phyloP scores from a whole-genome alignment of 2,888 invertebrate genomes.

The Spisula subtruncata region DNA sequence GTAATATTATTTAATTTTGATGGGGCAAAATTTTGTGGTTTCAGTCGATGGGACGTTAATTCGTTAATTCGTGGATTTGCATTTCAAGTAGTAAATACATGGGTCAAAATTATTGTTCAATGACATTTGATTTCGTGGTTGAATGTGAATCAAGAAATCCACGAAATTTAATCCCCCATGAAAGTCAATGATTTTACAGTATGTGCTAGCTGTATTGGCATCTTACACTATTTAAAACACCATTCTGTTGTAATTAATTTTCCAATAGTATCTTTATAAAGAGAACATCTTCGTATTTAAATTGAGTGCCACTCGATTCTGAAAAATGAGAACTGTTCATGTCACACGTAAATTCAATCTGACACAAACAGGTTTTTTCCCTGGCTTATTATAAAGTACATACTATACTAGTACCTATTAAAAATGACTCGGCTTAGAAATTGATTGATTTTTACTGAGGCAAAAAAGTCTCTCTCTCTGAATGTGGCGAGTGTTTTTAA shows the following conservation, averaged over 20 bases:
- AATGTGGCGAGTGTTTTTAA: neutral
- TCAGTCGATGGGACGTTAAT: no score
- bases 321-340: neutral
- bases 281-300: neutral
- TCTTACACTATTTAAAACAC: neutral
- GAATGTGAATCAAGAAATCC: no score
- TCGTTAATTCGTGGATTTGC: no score
- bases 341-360: neutral
- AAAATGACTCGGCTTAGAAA: neutral
- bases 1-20: no score
- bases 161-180: no score
- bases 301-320: neutral
- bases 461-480: neutral
- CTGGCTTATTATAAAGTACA: no score
- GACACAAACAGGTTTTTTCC: neutral
- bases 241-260: neutral
- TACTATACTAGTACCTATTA: neutral
- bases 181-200: no score
- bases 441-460: conserved; percentile 9
- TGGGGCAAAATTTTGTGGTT: no score
- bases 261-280: neutral
- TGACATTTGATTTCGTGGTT: no score
- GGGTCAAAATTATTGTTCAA: no score
- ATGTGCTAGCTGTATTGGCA: neutral
- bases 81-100: no score